Percentiles rank a stretch among this genome's conserved stretches.
phyloP scores from a whole-genome alignment of 2,888 invertebrate species.

The Cartodere bifasciata region DNA sequence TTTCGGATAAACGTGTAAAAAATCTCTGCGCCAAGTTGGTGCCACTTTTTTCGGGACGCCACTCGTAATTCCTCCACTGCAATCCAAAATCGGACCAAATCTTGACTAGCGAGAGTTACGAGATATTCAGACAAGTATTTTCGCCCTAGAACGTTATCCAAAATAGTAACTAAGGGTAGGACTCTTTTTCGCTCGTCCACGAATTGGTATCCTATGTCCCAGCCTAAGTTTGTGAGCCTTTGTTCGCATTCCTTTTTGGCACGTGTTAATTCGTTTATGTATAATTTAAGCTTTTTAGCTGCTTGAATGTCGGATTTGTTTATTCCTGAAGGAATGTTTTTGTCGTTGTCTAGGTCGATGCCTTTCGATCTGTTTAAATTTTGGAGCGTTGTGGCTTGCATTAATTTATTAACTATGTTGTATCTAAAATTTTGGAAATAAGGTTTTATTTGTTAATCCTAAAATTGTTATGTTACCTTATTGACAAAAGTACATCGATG shows the following conservation, averaged over 20 bases:
- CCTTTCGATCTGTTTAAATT: slow-evolving; percentile 80
- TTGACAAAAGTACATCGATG: slow-evolving; percentile 69
- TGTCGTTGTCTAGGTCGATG: slow-evolving; percentile 52
- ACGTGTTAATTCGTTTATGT: slow-evolving; percentile 68
- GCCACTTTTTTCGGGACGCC: slow-evolving; percentile 64
- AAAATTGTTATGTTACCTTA: slow-evolving; percentile 43
- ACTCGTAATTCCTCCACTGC: slow-evolving; percentile 73
- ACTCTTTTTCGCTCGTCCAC: slow-evolving; percentile 31
- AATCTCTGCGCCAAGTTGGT: slow-evolving; percentile 82
- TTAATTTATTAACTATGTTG: slow-evolving; percentile 82
- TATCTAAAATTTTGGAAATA: slow-evolving; percentile 39
- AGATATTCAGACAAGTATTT: slow-evolving; percentile 68
- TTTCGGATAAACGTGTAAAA: slow-evolving; percentile 80
- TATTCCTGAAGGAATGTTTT: slow-evolving; percentile 38
- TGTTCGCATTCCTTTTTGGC: slow-evolving; percentile 75
- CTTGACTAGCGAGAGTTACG: slow-evolving; percentile 70
- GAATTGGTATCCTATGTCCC: slow-evolving; percentile 50
- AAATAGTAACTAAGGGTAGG: slow-evolving; percentile 55
- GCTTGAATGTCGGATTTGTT: slow-evolving; percentile 67
- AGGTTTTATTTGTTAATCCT: not conserved
- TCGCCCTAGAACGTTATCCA: slow-evolving; percentile 70
- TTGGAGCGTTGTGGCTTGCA: slow-evolving; percentile 86
- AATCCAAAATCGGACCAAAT: slow-evolving; percentile 75
- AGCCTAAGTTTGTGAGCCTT: slow-evolving; percentile 58
- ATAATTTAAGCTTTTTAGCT: slow-evolving; percentile 70